Evolutionary conservation across 2,797 vertebrate genomes (phyloP), one percentile per base, ranked within the genome.

Genomic region (Catharus ustulatus): DNA sequence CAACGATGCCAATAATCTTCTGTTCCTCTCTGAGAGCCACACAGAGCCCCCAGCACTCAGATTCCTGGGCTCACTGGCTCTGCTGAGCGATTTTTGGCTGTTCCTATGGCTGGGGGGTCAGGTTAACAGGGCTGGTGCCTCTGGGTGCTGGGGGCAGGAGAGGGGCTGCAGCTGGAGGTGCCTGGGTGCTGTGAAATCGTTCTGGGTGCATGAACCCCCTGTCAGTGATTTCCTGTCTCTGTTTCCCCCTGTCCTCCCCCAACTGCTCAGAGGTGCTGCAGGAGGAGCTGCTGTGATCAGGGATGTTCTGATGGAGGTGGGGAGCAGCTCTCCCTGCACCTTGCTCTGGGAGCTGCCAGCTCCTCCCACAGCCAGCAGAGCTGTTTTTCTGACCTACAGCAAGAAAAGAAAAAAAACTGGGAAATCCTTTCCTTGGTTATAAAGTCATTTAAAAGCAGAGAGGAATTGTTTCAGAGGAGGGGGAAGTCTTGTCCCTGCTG

Each of bases 1-100:
- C 76, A 57, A 59, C 19, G 26, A 40, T 94, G 95, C 90, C 95
- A 97, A 96, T 95, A 94, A 97, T 92, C 83, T 87, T 84, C 66
- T 66, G 63, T 75, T 87, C 87, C 40, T 55, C 49, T 76, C 66
- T 0, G 67, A 92, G 68, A 88, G 84, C 46, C 71, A 45, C 62
- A 12, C 7, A 0, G 51, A 71, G 71, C 63, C 76, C 84, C 43
- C 43, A 29, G 76, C 45, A 13, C 51, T 34, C 34, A 80, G 40
- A 22, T 76, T 92, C 59, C 40, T 21, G 45, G 69, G 94, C 78
- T 95, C 89, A 20, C 59, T 77, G 90, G 29, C 74, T 82, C 48
- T 45, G 68, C 32, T 68, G 92, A 89, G 71, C 23, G 0, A 78
- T 92, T 90, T 88, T 76, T 72, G 84, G 76, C 93, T 62, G 26